These are phyloP conservation scores for Malaclemys terrapin DNA, from an alignment of 2,113 vertebrate species.

Conservation along the genomic window DNA sequence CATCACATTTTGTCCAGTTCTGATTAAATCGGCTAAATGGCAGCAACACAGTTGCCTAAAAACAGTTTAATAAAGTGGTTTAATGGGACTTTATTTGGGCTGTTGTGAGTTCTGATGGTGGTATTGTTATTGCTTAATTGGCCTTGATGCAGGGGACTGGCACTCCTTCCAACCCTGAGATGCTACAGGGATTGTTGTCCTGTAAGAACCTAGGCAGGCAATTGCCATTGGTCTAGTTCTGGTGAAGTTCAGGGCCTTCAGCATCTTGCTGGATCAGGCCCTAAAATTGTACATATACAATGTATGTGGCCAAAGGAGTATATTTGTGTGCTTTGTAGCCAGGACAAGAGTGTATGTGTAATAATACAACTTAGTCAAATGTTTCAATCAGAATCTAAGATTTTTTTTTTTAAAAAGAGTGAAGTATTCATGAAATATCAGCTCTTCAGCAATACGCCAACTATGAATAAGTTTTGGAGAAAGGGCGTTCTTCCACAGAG, in stretches of 20 bases:
- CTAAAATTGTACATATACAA: background rate
- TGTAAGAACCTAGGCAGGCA: background rate
- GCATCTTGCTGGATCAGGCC: background rate
- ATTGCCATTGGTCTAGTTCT: rapidly evolving
- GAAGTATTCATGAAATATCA: background rate
- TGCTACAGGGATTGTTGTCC: background rate
- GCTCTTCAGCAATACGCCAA: background rate
- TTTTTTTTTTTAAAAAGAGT: background rate
- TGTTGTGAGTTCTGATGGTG: rapidly evolving
- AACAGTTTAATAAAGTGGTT: background rate
- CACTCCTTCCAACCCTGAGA: background rate
- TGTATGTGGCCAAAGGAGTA: background rate
- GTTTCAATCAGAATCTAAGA: background rate
- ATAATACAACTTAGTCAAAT: background rate
- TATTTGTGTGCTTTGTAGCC: background rate
- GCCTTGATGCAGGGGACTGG: background rate
- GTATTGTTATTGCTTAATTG: rapidly evolving
- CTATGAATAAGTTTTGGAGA: background rate
- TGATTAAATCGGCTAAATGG: background rate
- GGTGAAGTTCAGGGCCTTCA: rapidly evolving
- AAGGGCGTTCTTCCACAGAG: background rate
- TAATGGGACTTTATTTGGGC: background rate
- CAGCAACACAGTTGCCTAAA: background rate
- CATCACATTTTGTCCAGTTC: background rate
- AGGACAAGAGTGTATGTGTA: background rate